A percentile compares a stretch with the other conserved stretches of the same genome.
Conservation (phyloP, 1,140 invertebrate genomes). For the Coboldia fuscipes region DNA sequence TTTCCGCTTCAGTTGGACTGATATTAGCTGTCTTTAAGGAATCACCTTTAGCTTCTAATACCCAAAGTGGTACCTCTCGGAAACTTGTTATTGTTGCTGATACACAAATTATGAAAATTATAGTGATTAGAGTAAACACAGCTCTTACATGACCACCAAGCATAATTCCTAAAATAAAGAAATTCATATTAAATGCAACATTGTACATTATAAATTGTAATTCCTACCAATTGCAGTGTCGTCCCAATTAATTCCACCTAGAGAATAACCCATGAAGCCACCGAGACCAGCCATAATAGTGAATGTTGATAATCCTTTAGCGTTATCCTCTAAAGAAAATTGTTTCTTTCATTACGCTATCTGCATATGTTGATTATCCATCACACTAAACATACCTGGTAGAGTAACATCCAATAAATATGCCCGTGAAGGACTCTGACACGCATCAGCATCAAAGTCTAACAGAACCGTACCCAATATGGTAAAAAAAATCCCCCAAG, state of each 20-base stretch:
- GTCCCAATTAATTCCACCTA: slow-evolving; percentile 89
- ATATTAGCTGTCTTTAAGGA: too few relatives aligned
- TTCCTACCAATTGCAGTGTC: slow-evolving; percentile 48
- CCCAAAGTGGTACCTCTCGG: slow-evolving; percentile 58
- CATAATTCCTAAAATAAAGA: slow-evolving; percentile 29
- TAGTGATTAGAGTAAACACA: slow-evolving; percentile 71
- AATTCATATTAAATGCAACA: neutral
- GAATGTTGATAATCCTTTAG: slow-evolving; percentile 79
- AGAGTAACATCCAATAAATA: slow-evolving; percentile 83
- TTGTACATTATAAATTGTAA: slow-evolving; percentile 1
- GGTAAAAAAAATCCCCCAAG: slow-evolving; percentile 81
- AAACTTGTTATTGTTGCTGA: slow-evolving; percentile 65
- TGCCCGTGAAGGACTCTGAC: slow-evolving; percentile 80
- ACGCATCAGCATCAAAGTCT: slow-evolving; percentile 91
- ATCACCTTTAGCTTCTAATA: slow-evolving; percentile 13
- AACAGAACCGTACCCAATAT: slow-evolving; percentile 80
- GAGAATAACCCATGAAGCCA: slow-evolving; percentile 78
- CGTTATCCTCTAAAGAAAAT: slow-evolving; percentile 59
- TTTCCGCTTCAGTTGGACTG: too few relatives aligned
- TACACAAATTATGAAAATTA: slow-evolving; percentile 69
- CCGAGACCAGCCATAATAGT: slow-evolving; percentile 92
- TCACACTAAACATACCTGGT: slow-evolving; percentile 53
- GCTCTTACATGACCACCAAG: slow-evolving; percentile 75
- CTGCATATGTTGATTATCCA: slow-evolving; percentile 1
- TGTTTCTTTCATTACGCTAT: neutral